Evolutionary conservation across 2,797 vertebrate genomes (phyloP), one percentile per base, ranked within the genome.

Genomic region (Neosilurus hyrtlii): DNA sequence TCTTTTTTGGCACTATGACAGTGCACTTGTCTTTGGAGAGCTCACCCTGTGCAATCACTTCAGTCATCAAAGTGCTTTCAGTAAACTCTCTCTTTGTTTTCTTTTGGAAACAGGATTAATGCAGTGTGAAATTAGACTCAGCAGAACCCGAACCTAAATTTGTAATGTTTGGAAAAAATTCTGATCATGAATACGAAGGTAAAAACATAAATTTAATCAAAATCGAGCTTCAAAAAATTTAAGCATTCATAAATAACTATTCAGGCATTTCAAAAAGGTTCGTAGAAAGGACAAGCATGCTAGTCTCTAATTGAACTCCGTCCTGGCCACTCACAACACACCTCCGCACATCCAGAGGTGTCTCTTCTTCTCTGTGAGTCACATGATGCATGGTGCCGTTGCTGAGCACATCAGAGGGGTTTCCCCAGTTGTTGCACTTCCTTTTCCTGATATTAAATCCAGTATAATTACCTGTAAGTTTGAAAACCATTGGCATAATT

Each of bases 1-100:
- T 12, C 10, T 26, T 11, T 30, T 20, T n/a, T 77, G 68, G 49
- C 52, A 71, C 43, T 43, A 67, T 70, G 43, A 81, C 80, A 56
- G 56, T 74, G 75, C 66, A 6, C 70, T 76, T 54, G 24, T 51
- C 30, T 62, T 74, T 68, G 22, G 10, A 59, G 66, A 16, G 37
- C 74, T 78, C 18, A 51, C 35, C 30, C 82, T 70, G 37, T 11
- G 65, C 67, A 59, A 52, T 26, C 66, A 51, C 30, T 71, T 61
- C 37, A 70, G 37, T 49, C 54, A 51, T 51, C 74, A 35, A 49
- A 37, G 26, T 70, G 65, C 30, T 11, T 51, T 35, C 37, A 61
- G 10, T 37, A 8, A 26, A 22, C 22, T 75, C 65, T 35, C 56
- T 22, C 26, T 72, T 35, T 26, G 30, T n/a, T 81, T 68, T 63